Evolutionary conservation across 2,888 invertebrate genomes (phyloP), one percentile per base, ranked within the genome.

Genomic region (Baccha elongata): DNA sequence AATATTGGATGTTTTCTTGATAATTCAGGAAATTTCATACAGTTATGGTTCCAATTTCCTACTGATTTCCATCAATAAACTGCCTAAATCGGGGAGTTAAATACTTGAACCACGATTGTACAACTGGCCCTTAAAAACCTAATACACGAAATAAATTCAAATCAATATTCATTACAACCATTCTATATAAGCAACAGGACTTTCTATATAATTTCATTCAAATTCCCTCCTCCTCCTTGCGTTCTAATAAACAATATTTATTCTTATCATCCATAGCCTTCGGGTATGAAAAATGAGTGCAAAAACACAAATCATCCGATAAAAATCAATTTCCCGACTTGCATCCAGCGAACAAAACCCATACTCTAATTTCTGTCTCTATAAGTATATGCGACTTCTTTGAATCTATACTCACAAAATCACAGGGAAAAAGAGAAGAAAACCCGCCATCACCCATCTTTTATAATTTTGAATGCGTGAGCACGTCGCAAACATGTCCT

Each of bases 401-500:
- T 37, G 7, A n/a, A 6, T 26, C 19, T n/a, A 15, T 40, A 40
- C 15, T 15, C 3, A 40, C 23, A 10, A 60, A 55, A 62, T 42
- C 75, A 40, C 40, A 65, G 37, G 37, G 11, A 21, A 46, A 8
- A 32, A 32, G 29, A 23, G 23, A 35, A 52, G 37, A 32, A 62
- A 19, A 17, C 46, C 62, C 67, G 29, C 29, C 29, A 46, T 37
- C 69, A 35, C 44, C 52, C 48, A 40, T 23, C 35, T 15, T 42
- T 23, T 17, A 52, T 71, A 69, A 84, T 79, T 74, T 58, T 32
- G 35, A 84, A 84, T 84, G 84, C 84, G 79, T 84, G 48, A 74
- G 78, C 84, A 84, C 84, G 84, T 83, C 52, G 29, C 71, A 46
- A 71, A 76, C 71, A 76, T 58, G 64, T 83, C 78, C 83, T 65